Evolutionary conservation across 2,888 invertebrate species (phyloP), one percentile per base, ranked within the genome.

Genomic region (Dolichomitus sp.): DNA sequence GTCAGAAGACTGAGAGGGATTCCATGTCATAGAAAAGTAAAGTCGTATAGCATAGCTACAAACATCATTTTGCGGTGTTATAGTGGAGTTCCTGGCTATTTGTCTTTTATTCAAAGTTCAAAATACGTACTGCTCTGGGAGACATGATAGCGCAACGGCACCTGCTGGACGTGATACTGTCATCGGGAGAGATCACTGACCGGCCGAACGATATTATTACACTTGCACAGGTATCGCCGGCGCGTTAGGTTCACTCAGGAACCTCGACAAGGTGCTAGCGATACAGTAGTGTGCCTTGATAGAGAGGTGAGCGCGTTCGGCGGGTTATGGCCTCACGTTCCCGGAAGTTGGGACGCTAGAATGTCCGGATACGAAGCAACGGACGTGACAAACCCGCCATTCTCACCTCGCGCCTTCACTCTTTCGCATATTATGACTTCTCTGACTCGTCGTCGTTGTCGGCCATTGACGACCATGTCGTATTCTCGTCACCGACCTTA

Each of bases 271-370:
- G 86, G 79, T 66, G 77, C 61, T 63, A 52, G 54, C 73, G 17
- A 23, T 61, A 42, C 12, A 48, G 9, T 19, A n/a, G 33, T 17
- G 59, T 57, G 42, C 30, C 48, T 30, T 7, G 57, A 75, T 69
- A 37, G 52, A 37, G 52, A 63, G 54, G 63, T 33, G 30, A 52
- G 40, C 40, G 27, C n/a, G 57, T 2, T 30, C 9, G 42, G 57
- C 61, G 61, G 78, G 70, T 88, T 88, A 88, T 88, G 86, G 85
- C 84, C 91, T 93, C 92, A 93, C 92, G 92, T 92, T 91, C 91
- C 91, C 92, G 93, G 93, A 93, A 92, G 92, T 92, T 87, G 88
- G 88, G 87, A 88, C 89, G 88, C 87, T 89, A 88, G 90, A 92
- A 90, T 88, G 90, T 91, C 92, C 92, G 92, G 92, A 92, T 90